Percentiles rank a stretch among this genome's conserved stretches.
phyloP scores from a whole-genome alignment of 2,888 invertebrate species.

The Tachystola acroxantha region DNA sequence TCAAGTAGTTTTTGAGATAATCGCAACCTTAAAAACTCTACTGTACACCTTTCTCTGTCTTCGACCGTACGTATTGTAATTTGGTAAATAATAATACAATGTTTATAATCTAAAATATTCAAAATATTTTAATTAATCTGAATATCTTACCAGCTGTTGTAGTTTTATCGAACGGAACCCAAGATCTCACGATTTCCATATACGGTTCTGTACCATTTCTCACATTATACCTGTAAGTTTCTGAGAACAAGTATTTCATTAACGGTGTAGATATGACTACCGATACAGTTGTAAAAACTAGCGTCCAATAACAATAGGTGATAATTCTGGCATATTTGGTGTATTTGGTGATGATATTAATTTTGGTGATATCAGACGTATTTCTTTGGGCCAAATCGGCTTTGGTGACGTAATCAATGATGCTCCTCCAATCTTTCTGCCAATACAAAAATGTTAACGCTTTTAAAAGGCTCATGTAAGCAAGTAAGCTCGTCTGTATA shows the following conservation, averaged over 20 bases:
- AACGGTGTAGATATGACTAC: slow-evolving; percentile 51
- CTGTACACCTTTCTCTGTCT: no score
- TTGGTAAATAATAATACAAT: no score
- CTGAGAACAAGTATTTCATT: slow-evolving; percentile 39
- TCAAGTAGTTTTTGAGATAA: no score
- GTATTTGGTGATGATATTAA: slow-evolving; percentile 29
- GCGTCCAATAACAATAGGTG: slow-evolving; percentile 50
- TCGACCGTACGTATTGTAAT: no score
- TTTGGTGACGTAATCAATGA: slow-evolving; percentile 52
- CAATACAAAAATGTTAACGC: slow-evolving; percentile 48
- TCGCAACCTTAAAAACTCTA: no score
- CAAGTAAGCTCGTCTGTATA: slow-evolving; percentile 57
- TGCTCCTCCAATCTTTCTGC: slow-evolving; percentile 48
- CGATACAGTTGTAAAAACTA: slow-evolving; percentile 56
- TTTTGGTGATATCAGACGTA: slow-evolving; percentile 27
- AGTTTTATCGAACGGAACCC: slow-evolving; percentile 62
- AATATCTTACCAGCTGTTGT: slow-evolving; percentile 14
- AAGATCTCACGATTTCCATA: slow-evolving; percentile 56
- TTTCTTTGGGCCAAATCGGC: slow-evolving; percentile 44
- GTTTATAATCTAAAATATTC: no score
- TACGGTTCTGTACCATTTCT: slow-evolving; percentile 46
- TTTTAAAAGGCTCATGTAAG: slow-evolving; percentile 53
- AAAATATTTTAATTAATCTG: no score
- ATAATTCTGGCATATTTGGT: slow-evolving; percentile 57
- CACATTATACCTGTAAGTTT: slow-evolving; percentile 40